phyloP scores from a whole-genome alignment of 2,113 vertebrate species.

The Gallinago paraguaiae region DNA sequence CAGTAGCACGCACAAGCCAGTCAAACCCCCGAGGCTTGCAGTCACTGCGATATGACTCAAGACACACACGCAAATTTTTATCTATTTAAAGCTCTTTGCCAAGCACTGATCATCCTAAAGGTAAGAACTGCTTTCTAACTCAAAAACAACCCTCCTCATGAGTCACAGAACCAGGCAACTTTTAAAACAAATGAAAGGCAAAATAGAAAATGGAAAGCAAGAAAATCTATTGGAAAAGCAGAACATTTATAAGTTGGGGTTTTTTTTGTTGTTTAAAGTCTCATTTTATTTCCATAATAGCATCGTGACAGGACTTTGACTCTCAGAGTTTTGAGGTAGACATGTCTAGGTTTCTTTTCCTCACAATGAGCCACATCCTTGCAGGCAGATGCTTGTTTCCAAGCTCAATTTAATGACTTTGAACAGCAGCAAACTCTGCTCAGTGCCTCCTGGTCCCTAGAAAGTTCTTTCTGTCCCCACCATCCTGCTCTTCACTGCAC shows the following conservation, averaged over 20 bases:
- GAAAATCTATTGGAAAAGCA: not conserved
- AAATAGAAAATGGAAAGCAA: not conserved
- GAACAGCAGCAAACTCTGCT: not conserved
- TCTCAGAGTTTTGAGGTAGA: not conserved
- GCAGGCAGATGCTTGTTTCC: not conserved
- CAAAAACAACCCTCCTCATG: not conserved
- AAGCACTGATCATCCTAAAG: not conserved
- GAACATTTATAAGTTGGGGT: not conserved
- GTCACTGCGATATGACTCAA: not conserved
- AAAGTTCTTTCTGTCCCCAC: not conserved
- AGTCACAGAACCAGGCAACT: not conserved
- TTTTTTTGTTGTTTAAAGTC: not conserved
- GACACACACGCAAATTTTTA: not conserved
- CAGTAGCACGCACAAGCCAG: not conserved
- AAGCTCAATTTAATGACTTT: not conserved
- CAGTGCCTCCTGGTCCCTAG: not conserved
- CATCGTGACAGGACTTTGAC: not conserved
- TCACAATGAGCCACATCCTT: not conserved
- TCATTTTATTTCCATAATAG: not conserved
- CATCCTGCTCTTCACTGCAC: not conserved
- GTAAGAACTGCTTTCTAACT: not conserved
- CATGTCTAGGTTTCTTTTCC: not conserved
- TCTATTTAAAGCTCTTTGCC: conserved; percentile 2
- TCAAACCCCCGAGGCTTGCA: not conserved
- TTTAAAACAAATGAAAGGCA: not conserved